Percentiles rank a stretch among this genome's conserved stretches.
Evolutionary conservation across 2,888 invertebrate species (phyloP).

Genomic region (Nebria salina): DNA sequence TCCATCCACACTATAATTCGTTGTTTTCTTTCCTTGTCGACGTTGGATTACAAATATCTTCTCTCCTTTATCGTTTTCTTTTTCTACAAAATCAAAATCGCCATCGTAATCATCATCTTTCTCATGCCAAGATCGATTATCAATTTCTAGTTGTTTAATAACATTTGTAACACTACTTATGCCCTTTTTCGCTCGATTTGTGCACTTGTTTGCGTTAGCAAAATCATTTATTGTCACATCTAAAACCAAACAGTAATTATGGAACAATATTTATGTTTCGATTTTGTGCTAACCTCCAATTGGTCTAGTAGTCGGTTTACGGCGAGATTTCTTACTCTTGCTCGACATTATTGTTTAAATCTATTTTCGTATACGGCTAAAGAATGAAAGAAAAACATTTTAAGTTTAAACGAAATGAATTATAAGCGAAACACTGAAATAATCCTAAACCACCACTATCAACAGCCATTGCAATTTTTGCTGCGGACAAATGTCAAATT

Average conservation of each 20-base stretch:
- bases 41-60: constrained; percentile 55
- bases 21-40: constrained; percentile 56
- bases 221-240: constrained; percentile 74
- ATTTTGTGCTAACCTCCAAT: constrained; percentile 57
- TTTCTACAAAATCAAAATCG: constrained; percentile 58
- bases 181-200: constrained; percentile 57
- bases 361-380: constrained; percentile 54
- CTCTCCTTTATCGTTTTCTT: constrained; percentile 59
- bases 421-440: constrained; percentile 53
- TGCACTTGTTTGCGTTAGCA: constrained; percentile 66
- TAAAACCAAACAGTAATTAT: constrained; percentile 56
- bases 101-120: constrained; percentile 64
- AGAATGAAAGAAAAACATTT: constrained; percentile 55
- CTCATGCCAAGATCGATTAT: constrained; percentile 64
- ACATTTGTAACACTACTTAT: constrained; percentile 54
- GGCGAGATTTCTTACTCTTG: constrained; percentile 56
- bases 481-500: constrained; percentile 13
- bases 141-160: constrained; percentile 57
- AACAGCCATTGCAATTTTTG: constrained; percentile 58
- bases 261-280: not conserved
- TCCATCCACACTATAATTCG: constrained; percentile 54
- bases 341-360: constrained; percentile 56
- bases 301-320: constrained; percentile 54
- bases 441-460: constrained; percentile 57
- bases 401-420: constrained; percentile 53